phyloP scores from a whole-genome alignment of 2,113 vertebrate genomes.

The Oceanites oceanicus region DNA sequence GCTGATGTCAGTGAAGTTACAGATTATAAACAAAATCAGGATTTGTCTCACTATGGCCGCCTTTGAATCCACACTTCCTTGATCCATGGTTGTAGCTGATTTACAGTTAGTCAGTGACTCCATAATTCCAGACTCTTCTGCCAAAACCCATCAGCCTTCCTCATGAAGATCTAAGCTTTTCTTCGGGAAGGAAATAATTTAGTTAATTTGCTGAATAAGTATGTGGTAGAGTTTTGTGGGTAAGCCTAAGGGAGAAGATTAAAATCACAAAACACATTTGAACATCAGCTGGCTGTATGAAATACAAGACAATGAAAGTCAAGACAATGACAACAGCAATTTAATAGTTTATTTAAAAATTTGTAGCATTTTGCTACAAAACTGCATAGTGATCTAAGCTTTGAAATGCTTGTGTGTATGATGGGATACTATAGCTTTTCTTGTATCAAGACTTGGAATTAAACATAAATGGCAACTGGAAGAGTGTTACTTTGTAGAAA shows the following conservation, averaged over 20 bases:
- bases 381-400: background rate
- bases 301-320: slow-evolving; percentile 34
- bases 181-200: slow-evolving; percentile 59
- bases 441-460: background rate
- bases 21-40: background rate
- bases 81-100: slow-evolving; percentile 3
- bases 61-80: background rate
- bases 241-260: slow-evolving; percentile 58
- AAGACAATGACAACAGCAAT: slow-evolving; percentile 17
- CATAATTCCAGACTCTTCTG: slow-evolving; percentile 53
- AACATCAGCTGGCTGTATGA: slow-evolving; percentile 20
- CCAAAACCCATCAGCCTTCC: slow-evolving; percentile 26
- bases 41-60: background rate
- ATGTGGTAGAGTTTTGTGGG: slow-evolving; percentile 55
- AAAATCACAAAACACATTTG: slow-evolving; percentile 47
- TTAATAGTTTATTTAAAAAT: slow-evolving; percentile 20
- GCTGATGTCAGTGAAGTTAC: background rate
- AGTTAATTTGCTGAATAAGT: slow-evolving; percentile 63
- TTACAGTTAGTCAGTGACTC: slow-evolving; percentile 32
- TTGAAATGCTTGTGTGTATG: background rate
- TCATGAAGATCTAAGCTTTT: slow-evolving; percentile 55
- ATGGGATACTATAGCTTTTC: background rate
- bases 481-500: background rate
- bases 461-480: background rate
- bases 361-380: background rate